phyloP scores from a whole-genome alignment of 2,888 invertebrate species.

The Ctenicera cuprea region DNA sequence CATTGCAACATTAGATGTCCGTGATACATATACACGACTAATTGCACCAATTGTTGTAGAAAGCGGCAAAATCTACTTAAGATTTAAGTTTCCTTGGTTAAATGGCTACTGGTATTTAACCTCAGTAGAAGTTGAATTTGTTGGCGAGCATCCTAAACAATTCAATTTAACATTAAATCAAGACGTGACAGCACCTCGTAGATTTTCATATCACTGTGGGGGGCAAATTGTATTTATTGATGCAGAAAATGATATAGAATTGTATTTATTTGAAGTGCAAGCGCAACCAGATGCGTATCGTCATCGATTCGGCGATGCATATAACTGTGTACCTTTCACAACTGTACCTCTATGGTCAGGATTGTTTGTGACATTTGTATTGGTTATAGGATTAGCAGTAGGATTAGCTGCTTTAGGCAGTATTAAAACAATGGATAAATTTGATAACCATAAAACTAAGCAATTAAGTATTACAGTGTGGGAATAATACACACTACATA shows the following conservation, averaged over 20 bases:
- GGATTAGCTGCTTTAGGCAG: constrained; percentile 82
- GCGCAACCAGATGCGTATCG: constrained; percentile 71
- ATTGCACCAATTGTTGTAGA: constrained; percentile 65
- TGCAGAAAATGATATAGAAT: constrained; percentile 61
- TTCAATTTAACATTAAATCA: constrained; percentile 63
- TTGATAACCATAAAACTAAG: constrained; percentile 89
- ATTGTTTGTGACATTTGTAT: constrained; percentile 78
- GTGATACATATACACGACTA: constrained; percentile 62
- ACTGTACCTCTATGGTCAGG: constrained; percentile 85
- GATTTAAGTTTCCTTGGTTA: constrained; percentile 66
- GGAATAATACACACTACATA: too few species aligned
- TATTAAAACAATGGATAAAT: constrained; percentile 88
- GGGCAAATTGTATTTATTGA: constrained; percentile 67
- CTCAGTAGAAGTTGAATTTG: constrained; percentile 63
- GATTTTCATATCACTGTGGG: constrained; percentile 73
- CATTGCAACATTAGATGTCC: constrained; percentile 54
- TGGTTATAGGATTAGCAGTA: constrained; percentile 79
- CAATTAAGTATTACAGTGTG: constrained; percentile 77
- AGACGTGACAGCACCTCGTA: constrained; percentile 64
- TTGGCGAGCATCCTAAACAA: constrained; percentile 53
- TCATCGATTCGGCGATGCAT: constrained; percentile 75
- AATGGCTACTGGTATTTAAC: constrained; percentile 68
- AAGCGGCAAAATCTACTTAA: constrained; percentile 65
- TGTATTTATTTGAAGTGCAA: constrained; percentile 70
- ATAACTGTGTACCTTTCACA: constrained; percentile 85